These are phyloP conservation scores for Listrodromus nycthemerus DNA, from an alignment of 2,888 invertebrate species.

Conservation along the genomic window DNA sequence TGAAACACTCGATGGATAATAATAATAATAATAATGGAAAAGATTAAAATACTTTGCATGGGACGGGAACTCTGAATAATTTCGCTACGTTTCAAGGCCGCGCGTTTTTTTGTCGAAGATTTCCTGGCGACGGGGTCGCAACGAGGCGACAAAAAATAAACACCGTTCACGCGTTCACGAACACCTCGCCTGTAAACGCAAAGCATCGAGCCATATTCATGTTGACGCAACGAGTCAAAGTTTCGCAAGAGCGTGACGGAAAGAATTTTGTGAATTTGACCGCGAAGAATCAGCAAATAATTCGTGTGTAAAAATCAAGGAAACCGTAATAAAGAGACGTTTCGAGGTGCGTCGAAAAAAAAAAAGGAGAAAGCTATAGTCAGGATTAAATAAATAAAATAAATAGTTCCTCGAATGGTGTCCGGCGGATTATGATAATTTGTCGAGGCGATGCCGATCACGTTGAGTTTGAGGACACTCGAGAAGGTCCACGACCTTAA, in stretches of 20 bases:
- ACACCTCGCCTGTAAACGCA: not conserved
- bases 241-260: not conserved
- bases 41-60: not conserved
- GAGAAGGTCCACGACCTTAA: slow-evolving; percentile 32
- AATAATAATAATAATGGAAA: not conserved
- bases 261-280: slow-evolving; percentile 21
- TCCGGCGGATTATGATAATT: slow-evolving; percentile 18
- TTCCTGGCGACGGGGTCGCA: not conserved
- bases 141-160: not conserved
- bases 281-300: not conserved
- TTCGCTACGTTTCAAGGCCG: not conserved
- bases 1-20: too few species aligned
- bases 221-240: slow-evolving; percentile 3
- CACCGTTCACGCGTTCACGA: slow-evolving; percentile 17
- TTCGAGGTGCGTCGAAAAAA: not conserved
- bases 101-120: slow-evolving; percentile 1
- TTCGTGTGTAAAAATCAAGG: slow-evolving; percentile 5
- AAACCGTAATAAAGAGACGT: not conserved
- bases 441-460: not conserved
- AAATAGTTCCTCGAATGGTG: not conserved
- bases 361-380: not conserved
- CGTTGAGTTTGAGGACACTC: slow-evolving; percentile 20
- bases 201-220: not conserved
- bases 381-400: slow-evolving; percentile 3
- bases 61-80: not conserved